Percentiles rank a stretch among this genome's conserved stretches.
Conservation (phyloP, 2,113 vertebrate species). For the Ptyas mucosa region DNA sequence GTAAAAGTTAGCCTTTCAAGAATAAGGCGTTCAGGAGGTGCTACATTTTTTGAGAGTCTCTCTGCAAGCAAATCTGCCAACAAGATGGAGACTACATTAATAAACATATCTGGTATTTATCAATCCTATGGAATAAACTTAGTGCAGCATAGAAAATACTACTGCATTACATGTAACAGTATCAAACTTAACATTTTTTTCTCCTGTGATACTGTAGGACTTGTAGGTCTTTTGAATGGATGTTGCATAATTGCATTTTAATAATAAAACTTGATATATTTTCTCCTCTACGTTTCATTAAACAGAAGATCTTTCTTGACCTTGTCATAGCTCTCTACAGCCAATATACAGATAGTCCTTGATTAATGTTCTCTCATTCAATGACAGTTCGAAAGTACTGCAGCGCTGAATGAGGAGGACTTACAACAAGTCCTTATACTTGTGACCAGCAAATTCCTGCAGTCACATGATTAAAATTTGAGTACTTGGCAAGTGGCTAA, state of each 20-base stretch:
- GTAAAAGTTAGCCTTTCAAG: slow-evolving; percentile 97
- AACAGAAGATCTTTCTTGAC: neutral
- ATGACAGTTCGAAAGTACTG: neutral
- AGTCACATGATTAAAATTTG: neutral
- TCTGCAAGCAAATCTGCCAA: slow-evolving; percentile 78
- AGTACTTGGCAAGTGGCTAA: neutral
- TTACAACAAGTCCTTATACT: neutral
- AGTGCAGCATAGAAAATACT: neutral
- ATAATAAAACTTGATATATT: neutral
- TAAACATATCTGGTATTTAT: slow-evolving; percentile 94
- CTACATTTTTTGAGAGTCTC: slow-evolving; percentile 88
- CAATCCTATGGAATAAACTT: neutral
- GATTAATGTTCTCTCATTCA: neutral
- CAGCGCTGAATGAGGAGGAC: neutral
- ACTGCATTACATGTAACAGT: neutral
- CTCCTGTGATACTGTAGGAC: neutral
- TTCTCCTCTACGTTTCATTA: neutral
- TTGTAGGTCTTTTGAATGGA: neutral
- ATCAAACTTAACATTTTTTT: neutral
- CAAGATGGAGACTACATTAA: slow-evolving; percentile 95
- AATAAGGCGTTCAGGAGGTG: slow-evolving; percentile 88
- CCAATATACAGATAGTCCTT: neutral
- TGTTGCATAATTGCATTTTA: neutral
- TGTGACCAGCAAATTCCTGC: neutral
- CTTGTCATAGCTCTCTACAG: neutral